Evolutionary conservation across 2,113 vertebrate species (phyloP), one percentile per base, ranked within the genome.

Genomic region (Ciconia stormi): DNA sequence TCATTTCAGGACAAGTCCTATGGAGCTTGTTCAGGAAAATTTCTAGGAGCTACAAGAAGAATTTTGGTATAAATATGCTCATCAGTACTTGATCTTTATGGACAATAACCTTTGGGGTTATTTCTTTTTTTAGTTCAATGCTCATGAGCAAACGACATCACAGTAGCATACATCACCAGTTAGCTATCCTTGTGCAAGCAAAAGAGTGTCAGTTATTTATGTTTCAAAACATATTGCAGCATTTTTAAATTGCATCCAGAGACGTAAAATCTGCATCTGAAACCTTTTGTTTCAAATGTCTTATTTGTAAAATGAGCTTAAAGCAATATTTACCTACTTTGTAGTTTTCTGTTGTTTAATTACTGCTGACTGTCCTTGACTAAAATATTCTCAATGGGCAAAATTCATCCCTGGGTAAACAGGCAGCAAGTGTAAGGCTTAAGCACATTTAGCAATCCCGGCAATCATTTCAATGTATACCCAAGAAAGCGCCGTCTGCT

Each of bases 281-380:
- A 86, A 42, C 32, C 76, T 73, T 93, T 78, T 74, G 80, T 95
- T 81, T 89, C 65, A 16, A 82, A 34, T 8, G 9, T 12, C 44
- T 55, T 26, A 8, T 44, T 74, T 72, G 59, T 40, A 72, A 93
- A 46, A 97, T 12, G 22, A 90, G 52, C 72, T 86, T 82, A 69
- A 79, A 87, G 76, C 44, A 78, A 79, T 71, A 40, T 84, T 97
- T 95, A 93, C 49, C 65, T 82, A 34, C 80, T 86, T 92, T n/a
- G 56, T 69, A 55, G 23, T 65, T 90, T 87, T 58, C 40, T 74
- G 47, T 18, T 55, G 8, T 70, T 74, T 91, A 96, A 94, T 95
- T 95, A 55, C 22, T 42, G 38, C n/a, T 40, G 79, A 56, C 42
- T 95, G 76, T 67, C 21, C 7, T 74, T 42, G 67, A 61, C 29